phyloP scores from a whole-genome alignment of 2,888 invertebrate genomes.

The Neoitamus cyanurus region DNA sequence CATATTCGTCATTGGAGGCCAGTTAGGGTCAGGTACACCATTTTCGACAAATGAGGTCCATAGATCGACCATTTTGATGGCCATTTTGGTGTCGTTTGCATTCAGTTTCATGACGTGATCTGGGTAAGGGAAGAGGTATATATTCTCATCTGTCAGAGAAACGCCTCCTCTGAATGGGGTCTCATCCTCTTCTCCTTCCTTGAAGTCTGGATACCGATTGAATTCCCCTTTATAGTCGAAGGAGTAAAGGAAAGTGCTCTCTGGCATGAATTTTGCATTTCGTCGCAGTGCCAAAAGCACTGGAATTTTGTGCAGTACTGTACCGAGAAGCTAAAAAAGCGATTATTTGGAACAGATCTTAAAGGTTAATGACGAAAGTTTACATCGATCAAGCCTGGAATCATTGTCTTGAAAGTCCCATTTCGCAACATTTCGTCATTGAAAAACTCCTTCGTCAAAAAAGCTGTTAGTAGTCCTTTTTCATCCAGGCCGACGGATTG shows the following conservation, averaged over 20 bases:
- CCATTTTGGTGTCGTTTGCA: conserved; percentile 63
- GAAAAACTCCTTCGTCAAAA: conserved; percentile 66
- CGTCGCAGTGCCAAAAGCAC: conserved; percentile 64
- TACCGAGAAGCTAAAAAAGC: conserved; percentile 65
- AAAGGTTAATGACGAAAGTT: conserved; percentile 54
- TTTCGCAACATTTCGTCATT: conserved; percentile 62
- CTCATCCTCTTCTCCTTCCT: conserved; percentile 64
- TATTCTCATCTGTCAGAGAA: conserved; percentile 71
- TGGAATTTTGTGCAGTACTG: conserved; percentile 67
- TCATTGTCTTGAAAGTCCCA: conserved; percentile 66
- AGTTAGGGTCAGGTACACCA: conserved; percentile 61
- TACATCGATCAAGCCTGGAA: conserved; percentile 69
- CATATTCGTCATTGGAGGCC: conserved; percentile 63
- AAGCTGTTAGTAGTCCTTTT: conserved; percentile 65
- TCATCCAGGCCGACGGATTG: conserved; percentile 65
- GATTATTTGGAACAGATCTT: neutral
- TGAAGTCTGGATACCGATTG: conserved; percentile 65
- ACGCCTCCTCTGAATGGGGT: conserved; percentile 68
- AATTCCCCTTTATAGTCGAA: conserved; percentile 68
- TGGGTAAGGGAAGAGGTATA: conserved; percentile 69
- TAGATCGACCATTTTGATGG: conserved; percentile 66
- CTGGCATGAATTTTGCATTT: conserved; percentile 62
- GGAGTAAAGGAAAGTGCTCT: conserved; percentile 67
- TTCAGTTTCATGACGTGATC: conserved; percentile 61
- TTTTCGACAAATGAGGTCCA: conserved; percentile 65